Evolutionary conservation across 2,888 invertebrate species (phyloP), one percentile per base, ranked within the genome.

Genomic region (Apeira syringaria): DNA sequence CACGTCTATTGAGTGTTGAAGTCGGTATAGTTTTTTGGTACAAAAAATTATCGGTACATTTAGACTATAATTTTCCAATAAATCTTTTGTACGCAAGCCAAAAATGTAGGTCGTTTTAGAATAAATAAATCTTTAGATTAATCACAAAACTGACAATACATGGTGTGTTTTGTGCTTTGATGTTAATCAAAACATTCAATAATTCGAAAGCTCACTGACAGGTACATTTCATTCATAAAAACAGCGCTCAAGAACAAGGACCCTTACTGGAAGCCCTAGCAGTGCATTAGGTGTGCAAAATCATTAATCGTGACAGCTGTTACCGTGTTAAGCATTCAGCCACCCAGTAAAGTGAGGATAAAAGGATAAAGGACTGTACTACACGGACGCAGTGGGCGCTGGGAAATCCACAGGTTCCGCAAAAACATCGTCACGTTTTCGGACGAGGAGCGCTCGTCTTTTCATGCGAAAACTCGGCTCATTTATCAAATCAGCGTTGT

Each of bases 401-500:
- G 65, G 51, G 59, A 63, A 64, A 60, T 58, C 53, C 56, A 59
- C 68, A 68, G 69, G 68, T 75, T 75, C 69, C 64, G 71, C 68
- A 72, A 74, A 75, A 74, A 72, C 69, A 73, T 56, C 61, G 66
- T 61, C 64, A 67, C 56, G 64, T 64, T 67, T 71, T 64, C 58
- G 67, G 71, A 68, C 63, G 59, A 54, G 56, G 74, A 71, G 64
- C 72, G 73, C 55, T 68, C 62, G 74, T 72, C 77, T 77, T 80
- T 80, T 79, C 71, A 78, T 59, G 65, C 68, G 70, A 76, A 80
- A 78, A 78, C 77, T 77, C 74, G 56, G 67, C 72, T 81, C 80
- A 81, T 82, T 83, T 81, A 83, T 81, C 80, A 83, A 82, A 81
- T 81, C 78, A 79, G 77, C 73, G 79, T 76, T 80, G 80, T 80